These are phyloP conservation scores for Isoperla grammatica DNA, from an alignment of 2,888 invertebrate species.

Conservation along the genomic window DNA sequence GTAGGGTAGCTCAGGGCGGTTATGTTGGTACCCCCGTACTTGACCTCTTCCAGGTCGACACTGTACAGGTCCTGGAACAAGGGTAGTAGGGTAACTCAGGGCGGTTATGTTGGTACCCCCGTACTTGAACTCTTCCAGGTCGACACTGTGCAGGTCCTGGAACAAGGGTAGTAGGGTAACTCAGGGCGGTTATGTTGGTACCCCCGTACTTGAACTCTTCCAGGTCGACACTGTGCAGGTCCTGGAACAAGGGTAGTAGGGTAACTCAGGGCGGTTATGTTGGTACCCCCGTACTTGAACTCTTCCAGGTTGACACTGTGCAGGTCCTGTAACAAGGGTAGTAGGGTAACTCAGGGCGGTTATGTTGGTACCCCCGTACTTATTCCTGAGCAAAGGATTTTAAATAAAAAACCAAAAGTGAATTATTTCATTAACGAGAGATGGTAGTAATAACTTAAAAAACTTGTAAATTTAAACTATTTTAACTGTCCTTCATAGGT, in stretches of 20 bases:
- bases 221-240: constrained; percentile 84
- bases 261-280: constrained; percentile 89
- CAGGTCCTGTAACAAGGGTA: constrained; percentile 62
- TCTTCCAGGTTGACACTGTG: constrained; percentile 89
- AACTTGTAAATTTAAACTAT: too few relatives aligned
- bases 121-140: constrained; percentile 89
- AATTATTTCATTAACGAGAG: too few relatives aligned
- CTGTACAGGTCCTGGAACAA: constrained; percentile 85
- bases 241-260: constrained; percentile 56
- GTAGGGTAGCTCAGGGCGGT: constrained; percentile 64
- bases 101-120: constrained; percentile 95
- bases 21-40: constrained; percentile 92
- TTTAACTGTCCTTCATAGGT: too few relatives aligned
- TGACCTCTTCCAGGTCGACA: constrained; percentile 88
- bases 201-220: constrained; percentile 93
- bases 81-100: too few relatives aligned
- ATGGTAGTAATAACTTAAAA: too few relatives aligned
- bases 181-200: constrained; percentile 88
- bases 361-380: too few relatives aligned
- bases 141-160: constrained; percentile 86
- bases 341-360: too few relatives aligned
- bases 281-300: constrained; percentile 92
- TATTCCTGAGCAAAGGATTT: too few relatives aligned
- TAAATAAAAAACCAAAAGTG: too few relatives aligned
- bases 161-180: constrained; percentile 28